Evolutionary conservation across 1,140 invertebrate species (phyloP).

Genomic region (Nylanderia fulva): DNA sequence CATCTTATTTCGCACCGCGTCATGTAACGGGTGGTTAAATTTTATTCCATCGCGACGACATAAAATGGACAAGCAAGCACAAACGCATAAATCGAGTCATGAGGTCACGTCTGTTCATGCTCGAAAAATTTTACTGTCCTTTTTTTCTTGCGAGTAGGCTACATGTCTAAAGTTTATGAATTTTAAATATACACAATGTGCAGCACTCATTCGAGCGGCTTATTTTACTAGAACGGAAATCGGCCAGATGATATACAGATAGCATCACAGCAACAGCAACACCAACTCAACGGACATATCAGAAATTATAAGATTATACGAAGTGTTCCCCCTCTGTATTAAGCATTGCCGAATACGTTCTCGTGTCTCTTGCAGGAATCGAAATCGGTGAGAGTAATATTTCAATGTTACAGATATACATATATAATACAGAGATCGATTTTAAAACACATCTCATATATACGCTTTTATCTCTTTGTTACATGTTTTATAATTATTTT

Average conservation of each 20-base stretch:
- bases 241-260: constrained; percentile 42
- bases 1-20: constrained; percentile 30
- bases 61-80: constrained; percentile 65
- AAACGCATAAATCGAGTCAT: constrained; percentile 60
- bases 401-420: background rate
- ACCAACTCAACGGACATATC: constrained; percentile 62
- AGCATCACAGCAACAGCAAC: constrained; percentile 38
- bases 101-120: constrained; percentile 31
- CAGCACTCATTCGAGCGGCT: constrained; percentile 37
- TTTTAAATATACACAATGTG: constrained; percentile 30
- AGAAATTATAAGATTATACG: constrained; percentile 56
- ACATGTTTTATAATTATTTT: constrained; percentile 5
- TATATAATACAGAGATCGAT: background rate
- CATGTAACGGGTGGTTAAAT: constrained; percentile 32
- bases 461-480: background rate
- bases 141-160: constrained; percentile 22
- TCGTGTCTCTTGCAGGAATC: background rate
- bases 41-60: constrained; percentile 40
- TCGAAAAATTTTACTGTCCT: constrained; percentile 34
- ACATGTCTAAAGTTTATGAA: constrained; percentile 44
- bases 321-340: constrained; percentile 39
- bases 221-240: constrained; percentile 22
- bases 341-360: constrained; percentile 22
- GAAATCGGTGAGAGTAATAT: background rate
- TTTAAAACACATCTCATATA: background rate